Percentiles rank a stretch among this genome's conserved stretches.
phyloP scores from a whole-genome alignment of 2,888 invertebrate genomes.

The Apotomis capreana region DNA sequence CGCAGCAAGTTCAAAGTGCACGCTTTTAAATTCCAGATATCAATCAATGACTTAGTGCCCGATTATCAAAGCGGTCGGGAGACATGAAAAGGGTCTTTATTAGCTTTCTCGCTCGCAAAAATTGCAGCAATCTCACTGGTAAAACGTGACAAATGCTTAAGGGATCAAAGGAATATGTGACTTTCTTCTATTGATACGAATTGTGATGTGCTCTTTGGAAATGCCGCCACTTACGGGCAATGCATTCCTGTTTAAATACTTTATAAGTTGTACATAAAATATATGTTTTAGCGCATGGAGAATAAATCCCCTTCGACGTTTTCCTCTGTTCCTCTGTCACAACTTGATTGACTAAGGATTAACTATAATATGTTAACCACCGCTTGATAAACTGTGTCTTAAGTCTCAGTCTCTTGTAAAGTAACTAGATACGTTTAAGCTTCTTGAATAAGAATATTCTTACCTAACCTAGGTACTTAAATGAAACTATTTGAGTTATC shows the following conservation, averaged over 20 bases:
- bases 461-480: too few relatives aligned
- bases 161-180: not conserved
- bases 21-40: slow-evolving; percentile 29
- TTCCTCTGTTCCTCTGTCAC: not conserved
- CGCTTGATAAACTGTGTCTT: too few relatives aligned
- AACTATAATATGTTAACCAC: too few relatives aligned
- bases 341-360: too few relatives aligned
- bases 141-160: slow-evolving; percentile 1
- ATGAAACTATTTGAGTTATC: too few relatives aligned
- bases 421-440: too few relatives aligned
- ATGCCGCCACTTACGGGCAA: slow-evolving; percentile 47
- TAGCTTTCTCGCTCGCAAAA: slow-evolving; percentile 65
- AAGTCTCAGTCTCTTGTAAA: too few relatives aligned
- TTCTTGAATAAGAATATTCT: too few relatives aligned
- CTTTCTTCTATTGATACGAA: not conserved
- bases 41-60: slow-evolving; percentile 32
- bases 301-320: not conserved
- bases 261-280: not conserved
- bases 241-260: slow-evolving; percentile 43
- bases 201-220: slow-evolving; percentile 26
- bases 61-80: slow-evolving; percentile 54
- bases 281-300: not conserved
- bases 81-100: slow-evolving; percentile 65
- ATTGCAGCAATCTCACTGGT: slow-evolving; percentile 42
- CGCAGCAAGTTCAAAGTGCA: slow-evolving; percentile 37